A percentile compares a stretch with the other conserved stretches of the same genome.
phyloP scores from a whole-genome alignment of 2,888 invertebrate species.

The Tetragonisca angustula region DNA sequence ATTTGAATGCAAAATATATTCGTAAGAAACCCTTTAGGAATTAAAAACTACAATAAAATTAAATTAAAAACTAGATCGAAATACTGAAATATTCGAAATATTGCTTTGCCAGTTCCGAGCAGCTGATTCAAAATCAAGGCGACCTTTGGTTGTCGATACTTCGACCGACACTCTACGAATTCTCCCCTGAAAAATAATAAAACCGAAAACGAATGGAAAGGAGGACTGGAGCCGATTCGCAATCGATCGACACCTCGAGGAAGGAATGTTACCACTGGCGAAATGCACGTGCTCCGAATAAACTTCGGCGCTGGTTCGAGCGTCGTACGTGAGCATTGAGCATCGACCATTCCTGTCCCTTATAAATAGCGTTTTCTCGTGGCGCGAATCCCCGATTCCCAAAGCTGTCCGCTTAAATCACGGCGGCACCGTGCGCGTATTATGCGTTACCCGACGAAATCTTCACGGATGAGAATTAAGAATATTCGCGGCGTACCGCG shows the following conservation, averaged over 20 bases:
- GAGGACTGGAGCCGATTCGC: neutral
- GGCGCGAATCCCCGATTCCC: conserved; percentile 35
- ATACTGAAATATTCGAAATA: too few species aligned
- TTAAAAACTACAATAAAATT: too few species aligned
- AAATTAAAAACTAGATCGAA: too few species aligned
- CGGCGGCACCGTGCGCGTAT: conserved; percentile 23
- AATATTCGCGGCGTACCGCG: conserved; percentile 37
- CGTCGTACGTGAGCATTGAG: conserved; percentile 71
- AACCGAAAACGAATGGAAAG: neutral
- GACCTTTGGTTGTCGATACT: too few species aligned
- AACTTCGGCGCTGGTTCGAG: conserved; percentile 41
- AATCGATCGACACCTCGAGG: conserved; percentile 32
- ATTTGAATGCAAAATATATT: too few species aligned
- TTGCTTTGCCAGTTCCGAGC: too few species aligned
- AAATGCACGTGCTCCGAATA: conserved; percentile 45
- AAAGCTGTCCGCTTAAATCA: conserved; percentile 53
- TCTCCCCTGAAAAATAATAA: too few species aligned
- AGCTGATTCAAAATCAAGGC: too few species aligned
- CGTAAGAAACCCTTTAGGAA: too few species aligned
- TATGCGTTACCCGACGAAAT: conserved; percentile 21
- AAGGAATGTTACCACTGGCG: conserved; percentile 52
- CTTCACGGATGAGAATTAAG: conserved; percentile 36
- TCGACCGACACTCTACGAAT: too few species aligned
- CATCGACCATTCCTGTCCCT: conserved; percentile 64
- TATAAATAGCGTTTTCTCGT: conserved; percentile 53